Base-by-base conservation (phyloP, 2,797 vertebrate genomes). In the Pelochelys cantorii region DNA sequence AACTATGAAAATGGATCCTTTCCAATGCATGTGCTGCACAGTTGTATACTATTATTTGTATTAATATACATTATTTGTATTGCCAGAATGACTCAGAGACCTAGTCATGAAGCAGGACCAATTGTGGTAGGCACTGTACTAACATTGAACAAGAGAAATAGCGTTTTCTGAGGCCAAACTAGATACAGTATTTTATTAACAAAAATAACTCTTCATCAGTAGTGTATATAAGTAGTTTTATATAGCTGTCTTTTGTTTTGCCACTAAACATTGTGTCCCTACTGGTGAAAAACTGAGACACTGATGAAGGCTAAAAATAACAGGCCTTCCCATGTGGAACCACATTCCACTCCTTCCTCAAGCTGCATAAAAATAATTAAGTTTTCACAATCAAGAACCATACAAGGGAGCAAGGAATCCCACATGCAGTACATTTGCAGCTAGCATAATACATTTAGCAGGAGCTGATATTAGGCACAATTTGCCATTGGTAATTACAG, bases 281-380 rank as follows among this genome's bases (percentile, higher is more conserved):
- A 65, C 52, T 52, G 53, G 29, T 86, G 5, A 80, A 94, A 71
- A 92, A 84, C 90, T 81, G 17, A 84, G 59, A 90, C 8, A 14
- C 15, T 87, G 92, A 71, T 84, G 55, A 83, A 71, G 3, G 2
- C 55, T 89, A 23, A 91, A 94, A 94, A 91, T 94, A 91, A 96
- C 87, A 37, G 48, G 34, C 48, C 10, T 89, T 90, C 62, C 57
- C 42, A 27, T 31, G 84, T 82, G 75, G 84, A 88, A 94, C 91
- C 2, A 0, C 13, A 92, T 0, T 79, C 80, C 0, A 74, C 89
- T 22, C 13, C 3, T 75, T 90, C 27, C 56, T 89, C 29, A 55
- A 18, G 10, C 11, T 83, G 54, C 5, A 75, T n/a, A 78, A 79
- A 1, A 31, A 17, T 62, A 84, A 78, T 74, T 7, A 65, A 27